Evolutionary conservation across 2,113 vertebrate genomes (phyloP).

Genomic region (Rhinoptilus africanus): DNA sequence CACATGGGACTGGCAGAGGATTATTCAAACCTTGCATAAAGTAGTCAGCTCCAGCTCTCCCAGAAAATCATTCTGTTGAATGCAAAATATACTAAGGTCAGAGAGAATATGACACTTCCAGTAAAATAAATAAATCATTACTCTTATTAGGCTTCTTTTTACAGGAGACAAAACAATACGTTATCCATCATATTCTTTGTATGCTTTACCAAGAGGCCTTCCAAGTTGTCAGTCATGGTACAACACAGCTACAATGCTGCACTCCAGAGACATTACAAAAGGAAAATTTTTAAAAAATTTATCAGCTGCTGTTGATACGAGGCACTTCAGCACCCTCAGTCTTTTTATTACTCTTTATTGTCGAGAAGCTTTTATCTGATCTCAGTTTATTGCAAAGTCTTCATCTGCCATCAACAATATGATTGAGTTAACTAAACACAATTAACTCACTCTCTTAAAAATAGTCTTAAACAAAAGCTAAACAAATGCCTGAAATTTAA

Average conservation of each 20-base stretch:
- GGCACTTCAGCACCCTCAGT: conserved; percentile 19
- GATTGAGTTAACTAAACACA: not conserved
- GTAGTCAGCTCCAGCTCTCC: not conserved
- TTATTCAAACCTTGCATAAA: not conserved
- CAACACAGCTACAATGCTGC: not conserved
- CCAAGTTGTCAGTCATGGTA: conserved; percentile 53
- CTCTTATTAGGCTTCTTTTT: not conserved
- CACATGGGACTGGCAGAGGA: not conserved
- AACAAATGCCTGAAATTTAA: not conserved
- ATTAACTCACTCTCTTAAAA: not conserved
- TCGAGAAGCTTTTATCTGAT: conserved; percentile 49
- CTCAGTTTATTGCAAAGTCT: conserved; percentile 8
- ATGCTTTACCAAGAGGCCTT: conserved; percentile 35
- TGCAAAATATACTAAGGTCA: conserved; percentile 16
- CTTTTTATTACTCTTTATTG: conserved; percentile 59
- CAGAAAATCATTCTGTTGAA: not conserved
- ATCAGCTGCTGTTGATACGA: conserved; percentile 44
- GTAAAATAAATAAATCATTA: conserved; percentile 22
- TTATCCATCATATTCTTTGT: conserved; percentile 5
- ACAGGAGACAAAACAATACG: not conserved
- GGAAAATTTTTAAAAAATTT: conserved; percentile 70
- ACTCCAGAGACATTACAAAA: conserved; percentile 56
- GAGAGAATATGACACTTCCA: not conserved
- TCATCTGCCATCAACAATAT: not conserved
- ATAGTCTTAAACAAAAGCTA: not conserved